A percentile compares a stretch with the other conserved stretches of the same genome.
phyloP scores from a whole-genome alignment of 2,113 vertebrate species.

The Pterocles orientalis region DNA sequence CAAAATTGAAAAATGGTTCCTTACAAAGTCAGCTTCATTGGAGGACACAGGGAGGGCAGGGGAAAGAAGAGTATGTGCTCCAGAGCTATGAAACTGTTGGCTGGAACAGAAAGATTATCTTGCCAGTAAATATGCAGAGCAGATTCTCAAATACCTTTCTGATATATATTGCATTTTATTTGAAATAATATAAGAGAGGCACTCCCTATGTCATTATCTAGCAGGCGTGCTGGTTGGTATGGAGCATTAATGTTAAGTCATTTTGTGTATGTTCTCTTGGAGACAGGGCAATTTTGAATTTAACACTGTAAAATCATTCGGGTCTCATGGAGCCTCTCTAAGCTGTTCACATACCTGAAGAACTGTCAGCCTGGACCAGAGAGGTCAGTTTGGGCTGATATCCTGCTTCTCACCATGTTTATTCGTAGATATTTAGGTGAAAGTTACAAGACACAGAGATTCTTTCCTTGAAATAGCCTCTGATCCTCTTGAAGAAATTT shows the following conservation, averaged over 20 bases:
- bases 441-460: not conserved
- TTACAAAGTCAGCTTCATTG: not conserved
- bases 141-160: not conserved
- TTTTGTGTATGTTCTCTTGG: not conserved
- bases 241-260: not conserved
- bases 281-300: not conserved
- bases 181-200: not conserved
- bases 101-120: not conserved
- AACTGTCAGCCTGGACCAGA: not conserved
- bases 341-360: not conserved
- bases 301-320: not conserved
- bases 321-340: not conserved
- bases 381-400: not conserved
- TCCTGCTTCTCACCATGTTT: not conserved
- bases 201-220: not conserved
- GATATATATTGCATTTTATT: not conserved
- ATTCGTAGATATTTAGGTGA: not conserved
- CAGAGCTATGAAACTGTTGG: not conserved
- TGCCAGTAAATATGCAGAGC: not conserved
- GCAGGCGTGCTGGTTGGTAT: not conserved
- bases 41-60: not conserved
- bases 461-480: not conserved
- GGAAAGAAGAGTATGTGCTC: not conserved
- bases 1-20: not conserved
- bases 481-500: not conserved